These are phyloP conservation scores for Dunckerocampus dactyliophorus DNA, from an alignment of 2,113 vertebrate genomes.

Conservation along the genomic window DNA sequence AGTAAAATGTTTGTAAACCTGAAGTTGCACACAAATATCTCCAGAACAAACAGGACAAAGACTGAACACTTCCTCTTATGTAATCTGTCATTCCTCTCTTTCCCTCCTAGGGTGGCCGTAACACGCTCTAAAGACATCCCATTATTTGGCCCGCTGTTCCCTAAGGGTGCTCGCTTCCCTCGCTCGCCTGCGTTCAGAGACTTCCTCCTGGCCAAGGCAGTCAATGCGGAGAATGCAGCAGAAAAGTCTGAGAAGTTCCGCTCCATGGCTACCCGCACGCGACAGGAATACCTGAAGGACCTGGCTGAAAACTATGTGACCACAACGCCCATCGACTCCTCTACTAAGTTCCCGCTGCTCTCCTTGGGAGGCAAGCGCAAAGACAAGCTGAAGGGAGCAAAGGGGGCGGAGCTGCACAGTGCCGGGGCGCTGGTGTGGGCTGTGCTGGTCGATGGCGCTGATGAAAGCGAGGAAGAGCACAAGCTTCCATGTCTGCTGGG, in stretches of 20 bases:
- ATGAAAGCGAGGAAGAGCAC: slow-evolving; percentile 49
- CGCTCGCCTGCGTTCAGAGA: slow-evolving; percentile 80
- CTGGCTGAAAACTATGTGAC: slow-evolving; percentile 86
- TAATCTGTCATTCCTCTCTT: slow-evolving; percentile 12
- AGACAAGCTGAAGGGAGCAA: slow-evolving; percentile 78
- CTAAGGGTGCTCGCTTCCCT: slow-evolving; percentile 78
- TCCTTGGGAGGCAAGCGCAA: slow-evolving; percentile 80
- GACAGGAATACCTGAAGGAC: slow-evolving; percentile 88
- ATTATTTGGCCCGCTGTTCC: slow-evolving; percentile 82
- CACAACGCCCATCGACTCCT: slow-evolving; percentile 85
- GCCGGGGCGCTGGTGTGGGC: slow-evolving; percentile 84
- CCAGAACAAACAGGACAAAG: slow-evolving; percentile 28
- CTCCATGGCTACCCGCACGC: slow-evolving; percentile 87
- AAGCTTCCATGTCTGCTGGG: slow-evolving; percentile 80
- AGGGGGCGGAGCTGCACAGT: slow-evolving; percentile 81
- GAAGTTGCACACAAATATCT: slow-evolving; percentile 5
- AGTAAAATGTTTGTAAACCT: slow-evolving; percentile 8
- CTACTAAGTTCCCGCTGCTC: slow-evolving; percentile 83
- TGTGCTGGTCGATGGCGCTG: slow-evolving; percentile 65
- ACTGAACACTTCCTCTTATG: slow-evolving; percentile 26
- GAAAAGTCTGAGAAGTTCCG: slow-evolving; percentile 87
- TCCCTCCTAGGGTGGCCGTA: slow-evolving; percentile 78
- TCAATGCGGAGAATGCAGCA: slow-evolving; percentile 86
- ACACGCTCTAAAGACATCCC: slow-evolving; percentile 90
- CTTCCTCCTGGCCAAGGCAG: slow-evolving; percentile 85